A percentile compares a stretch with the other conserved stretches of the same genome.
These are phyloP conservation scores for Drosophila nannoptera DNA, from an alignment of 1,140 invertebrate genomes.

Conservation along the genomic window DNA sequence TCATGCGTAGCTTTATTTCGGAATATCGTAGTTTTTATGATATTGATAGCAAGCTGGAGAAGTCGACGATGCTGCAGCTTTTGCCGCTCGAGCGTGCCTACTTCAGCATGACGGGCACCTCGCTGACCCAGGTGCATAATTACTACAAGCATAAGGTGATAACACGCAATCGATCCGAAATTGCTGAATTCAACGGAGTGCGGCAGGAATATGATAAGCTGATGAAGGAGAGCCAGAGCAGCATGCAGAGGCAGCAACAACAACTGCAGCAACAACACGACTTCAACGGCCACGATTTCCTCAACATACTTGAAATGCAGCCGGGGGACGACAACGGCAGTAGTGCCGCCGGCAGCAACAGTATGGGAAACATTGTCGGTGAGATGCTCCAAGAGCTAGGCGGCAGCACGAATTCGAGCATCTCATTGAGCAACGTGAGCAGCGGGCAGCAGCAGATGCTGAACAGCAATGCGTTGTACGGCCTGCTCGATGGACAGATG, in stretches of 20 bases:
- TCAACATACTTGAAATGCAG: slow-evolving; percentile 67
- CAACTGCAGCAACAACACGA: slow-evolving; percentile 49
- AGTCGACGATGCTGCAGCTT: slow-evolving; percentile 45
- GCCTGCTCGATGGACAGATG: slow-evolving; percentile 48
- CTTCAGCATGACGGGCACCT: slow-evolving; percentile 59
- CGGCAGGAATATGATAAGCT: slow-evolving; percentile 75
- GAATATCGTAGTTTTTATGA: slow-evolving; percentile 55
- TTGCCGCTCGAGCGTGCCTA: slow-evolving; percentile 67
- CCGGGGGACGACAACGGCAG: slow-evolving; percentile 34
- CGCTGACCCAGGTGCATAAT: slow-evolving; percentile 72
- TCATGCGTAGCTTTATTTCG: slow-evolving; percentile 60
- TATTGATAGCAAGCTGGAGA: slow-evolving; percentile 27
- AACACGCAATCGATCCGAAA: slow-evolving; percentile 67
- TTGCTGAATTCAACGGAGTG: slow-evolving; percentile 69
- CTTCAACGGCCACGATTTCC: slow-evolving; percentile 68
- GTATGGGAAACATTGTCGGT: slow-evolving; percentile 52
- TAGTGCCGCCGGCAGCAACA: slow-evolving; percentile 56
- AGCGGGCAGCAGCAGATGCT: slow-evolving; percentile 46
- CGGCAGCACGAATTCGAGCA: slow-evolving; percentile 56
- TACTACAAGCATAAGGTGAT: slow-evolving; percentile 78
- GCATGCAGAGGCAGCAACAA: slow-evolving; percentile 67
- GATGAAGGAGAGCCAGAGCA: slow-evolving; percentile 77
- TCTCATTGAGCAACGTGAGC: slow-evolving; percentile 40
- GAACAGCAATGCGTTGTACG: slow-evolving; percentile 29
- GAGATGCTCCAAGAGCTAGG: slow-evolving; percentile 64